These are phyloP conservation scores for Azemiops feae DNA, from an alignment of 2,113 vertebrate species.

Conservation along the genomic window DNA sequence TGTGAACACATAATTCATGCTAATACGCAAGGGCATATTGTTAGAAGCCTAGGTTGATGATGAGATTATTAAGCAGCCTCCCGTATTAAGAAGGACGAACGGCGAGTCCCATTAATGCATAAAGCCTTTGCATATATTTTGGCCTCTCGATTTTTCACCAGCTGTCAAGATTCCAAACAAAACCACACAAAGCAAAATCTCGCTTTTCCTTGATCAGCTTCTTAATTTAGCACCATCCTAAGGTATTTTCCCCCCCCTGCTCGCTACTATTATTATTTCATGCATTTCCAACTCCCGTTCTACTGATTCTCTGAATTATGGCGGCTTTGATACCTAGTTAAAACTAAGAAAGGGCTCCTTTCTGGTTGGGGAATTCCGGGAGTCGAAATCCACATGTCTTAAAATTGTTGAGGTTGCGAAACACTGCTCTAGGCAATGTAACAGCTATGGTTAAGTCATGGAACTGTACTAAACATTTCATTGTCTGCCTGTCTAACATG, in stretches of 20 bases:
- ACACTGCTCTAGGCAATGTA: background rate
- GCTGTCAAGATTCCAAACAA: background rate
- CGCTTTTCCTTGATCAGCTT: fast-evolving
- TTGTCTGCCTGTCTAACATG: background rate
- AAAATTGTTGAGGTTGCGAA: background rate
- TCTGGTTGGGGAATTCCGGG: background rate
- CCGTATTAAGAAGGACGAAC: background rate
- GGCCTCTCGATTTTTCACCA: background rate
- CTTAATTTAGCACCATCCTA: background rate
- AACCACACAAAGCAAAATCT: background rate
- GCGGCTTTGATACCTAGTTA: background rate
- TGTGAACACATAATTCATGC: background rate
- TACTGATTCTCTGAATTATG: background rate
- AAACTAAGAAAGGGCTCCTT: background rate
- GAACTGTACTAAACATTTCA: background rate
- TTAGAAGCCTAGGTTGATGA: background rate
- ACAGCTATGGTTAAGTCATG: background rate
- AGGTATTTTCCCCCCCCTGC: background rate
- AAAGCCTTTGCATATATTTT: background rate
- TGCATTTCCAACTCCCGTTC: background rate
- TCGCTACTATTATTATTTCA: background rate
- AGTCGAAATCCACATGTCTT: background rate
- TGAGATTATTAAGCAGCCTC: background rate
- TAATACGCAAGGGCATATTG: slow-evolving; percentile 7
- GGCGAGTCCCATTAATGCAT: background rate